phyloP scores from a whole-genome alignment of 2,113 vertebrate species.

The Chloropsis hardwickii region DNA sequence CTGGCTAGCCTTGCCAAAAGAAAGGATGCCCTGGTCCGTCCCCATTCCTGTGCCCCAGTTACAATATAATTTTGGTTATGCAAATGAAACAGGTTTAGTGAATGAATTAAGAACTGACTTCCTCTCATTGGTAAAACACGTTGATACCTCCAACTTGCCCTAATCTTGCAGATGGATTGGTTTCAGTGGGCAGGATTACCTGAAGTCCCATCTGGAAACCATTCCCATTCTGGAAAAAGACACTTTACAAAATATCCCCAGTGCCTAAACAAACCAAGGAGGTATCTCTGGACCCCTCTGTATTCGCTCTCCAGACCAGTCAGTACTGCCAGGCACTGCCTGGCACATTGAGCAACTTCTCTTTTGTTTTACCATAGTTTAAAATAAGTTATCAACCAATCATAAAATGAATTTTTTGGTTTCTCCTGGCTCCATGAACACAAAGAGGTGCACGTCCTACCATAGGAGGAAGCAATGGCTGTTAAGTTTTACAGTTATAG shows the following conservation, averaged over 20 bases:
- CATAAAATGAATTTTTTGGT: conserved; percentile 75
- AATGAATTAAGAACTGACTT: not conserved
- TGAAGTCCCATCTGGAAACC: not conserved
- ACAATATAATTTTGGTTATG: not conserved
- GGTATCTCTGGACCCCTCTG: not conserved
- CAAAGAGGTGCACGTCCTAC: conserved; percentile 90
- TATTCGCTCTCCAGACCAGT: not conserved
- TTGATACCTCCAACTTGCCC: not conserved
- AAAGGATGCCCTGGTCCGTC: not conserved
- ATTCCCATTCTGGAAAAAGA: not conserved
- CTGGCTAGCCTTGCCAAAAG: not conserved
- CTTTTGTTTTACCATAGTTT: conserved; percentile 22
- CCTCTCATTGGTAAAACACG: not conserved
- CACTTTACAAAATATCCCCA: conserved; percentile 37
- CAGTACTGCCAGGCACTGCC: not conserved
- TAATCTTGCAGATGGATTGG: not conserved
- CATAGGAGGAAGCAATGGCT: conserved; percentile 98
- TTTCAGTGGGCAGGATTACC: not conserved
- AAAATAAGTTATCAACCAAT: conserved; percentile 48
- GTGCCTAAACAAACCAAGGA: conserved; percentile 27
- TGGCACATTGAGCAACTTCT: conserved; percentile 12
- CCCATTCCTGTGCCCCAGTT: not conserved
- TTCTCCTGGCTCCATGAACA: conserved; percentile 84
- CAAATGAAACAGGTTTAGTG: not conserved
- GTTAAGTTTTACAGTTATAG: conserved; percentile 80